These are phyloP conservation scores for Leptarthrus brevirostris DNA, from an alignment of 2,888 invertebrate genomes.

Conservation along the genomic window DNA sequence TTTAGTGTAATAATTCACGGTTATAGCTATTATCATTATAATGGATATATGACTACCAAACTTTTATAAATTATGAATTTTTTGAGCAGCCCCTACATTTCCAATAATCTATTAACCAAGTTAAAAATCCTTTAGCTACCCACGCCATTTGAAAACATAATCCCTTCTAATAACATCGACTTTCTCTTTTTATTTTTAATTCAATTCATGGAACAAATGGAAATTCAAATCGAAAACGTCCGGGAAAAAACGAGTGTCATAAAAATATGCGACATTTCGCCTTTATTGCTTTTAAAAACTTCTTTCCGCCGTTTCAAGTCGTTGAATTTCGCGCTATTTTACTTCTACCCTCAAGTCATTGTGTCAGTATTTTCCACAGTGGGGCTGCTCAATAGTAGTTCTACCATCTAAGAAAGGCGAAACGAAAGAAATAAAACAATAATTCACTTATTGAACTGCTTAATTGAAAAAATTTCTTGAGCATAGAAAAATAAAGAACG, in stretches of 20 bases:
- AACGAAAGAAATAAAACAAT: constrained; percentile 52
- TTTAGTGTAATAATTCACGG: too few species aligned
- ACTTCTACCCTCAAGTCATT: background rate
- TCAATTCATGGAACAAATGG: constrained; percentile 38
- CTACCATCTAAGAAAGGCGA: constrained; percentile 1
- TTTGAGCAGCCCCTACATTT: too few species aligned
- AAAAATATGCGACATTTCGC: constrained; percentile 68
- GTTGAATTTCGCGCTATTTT: constrained; percentile 22
- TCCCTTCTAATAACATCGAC: background rate
- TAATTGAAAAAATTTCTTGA: constrained; percentile 52
- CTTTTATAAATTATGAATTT: too few species aligned
- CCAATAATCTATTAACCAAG: too few species aligned
- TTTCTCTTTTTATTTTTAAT: constrained; percentile 23
- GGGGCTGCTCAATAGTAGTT: background rate
- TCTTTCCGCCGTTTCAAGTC: constrained; percentile 54
- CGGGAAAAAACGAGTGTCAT: constrained; percentile 60
- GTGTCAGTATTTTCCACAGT: constrained; percentile 25
- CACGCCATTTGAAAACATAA: too few species aligned
- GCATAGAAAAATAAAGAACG: constrained; percentile 6
- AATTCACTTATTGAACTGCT: constrained; percentile 54
- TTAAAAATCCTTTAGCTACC: too few species aligned
- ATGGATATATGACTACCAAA: too few species aligned
- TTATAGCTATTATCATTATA: too few species aligned
- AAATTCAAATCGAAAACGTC: constrained; percentile 47
- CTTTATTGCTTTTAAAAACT: constrained; percentile 67